A percentile compares a stretch with the other conserved stretches of the same genome.
Conservation (phyloP, 2,888 invertebrate genomes). For the Metacarcinus magister region DNA sequence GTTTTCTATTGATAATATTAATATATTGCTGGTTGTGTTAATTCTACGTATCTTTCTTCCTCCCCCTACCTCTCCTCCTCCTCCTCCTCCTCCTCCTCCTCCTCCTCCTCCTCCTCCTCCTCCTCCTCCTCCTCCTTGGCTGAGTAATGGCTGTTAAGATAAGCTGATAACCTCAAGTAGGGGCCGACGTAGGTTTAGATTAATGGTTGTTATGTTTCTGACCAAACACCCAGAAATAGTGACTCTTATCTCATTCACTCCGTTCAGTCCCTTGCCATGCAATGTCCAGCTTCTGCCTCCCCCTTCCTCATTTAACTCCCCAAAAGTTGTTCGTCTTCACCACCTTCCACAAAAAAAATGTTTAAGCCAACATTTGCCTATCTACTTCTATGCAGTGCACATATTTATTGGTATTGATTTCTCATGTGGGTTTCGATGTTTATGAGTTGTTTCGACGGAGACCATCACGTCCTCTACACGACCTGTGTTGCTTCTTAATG, state of each 20-base stretch:
- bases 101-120: slow-evolving; percentile 15
- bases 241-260: neutral
- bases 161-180: slow-evolving; percentile 69
- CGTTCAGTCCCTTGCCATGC: neutral
- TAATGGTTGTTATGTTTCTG: slow-evolving; percentile 68
- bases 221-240: slow-evolving; percentile 67
- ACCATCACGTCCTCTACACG: no score
- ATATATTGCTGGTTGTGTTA: neutral
- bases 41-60: neutral
- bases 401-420: no score
- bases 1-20: neutral
- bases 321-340: neutral
- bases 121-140: neutral
- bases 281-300: neutral
- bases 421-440: no score
- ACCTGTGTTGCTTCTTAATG: no score
- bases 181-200: slow-evolving; percentile 61
- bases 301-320: neutral
- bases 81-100: slow-evolving; percentile 36
- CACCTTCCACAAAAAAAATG: neutral
- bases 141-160: slow-evolving; percentile 75
- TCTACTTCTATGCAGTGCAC: no score
- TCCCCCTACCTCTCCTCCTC: neutral
- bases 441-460: no score
- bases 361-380: no score